Base-by-base conservation (phyloP, 1,140 invertebrate species). In the Adelges cooleyi region DNA sequence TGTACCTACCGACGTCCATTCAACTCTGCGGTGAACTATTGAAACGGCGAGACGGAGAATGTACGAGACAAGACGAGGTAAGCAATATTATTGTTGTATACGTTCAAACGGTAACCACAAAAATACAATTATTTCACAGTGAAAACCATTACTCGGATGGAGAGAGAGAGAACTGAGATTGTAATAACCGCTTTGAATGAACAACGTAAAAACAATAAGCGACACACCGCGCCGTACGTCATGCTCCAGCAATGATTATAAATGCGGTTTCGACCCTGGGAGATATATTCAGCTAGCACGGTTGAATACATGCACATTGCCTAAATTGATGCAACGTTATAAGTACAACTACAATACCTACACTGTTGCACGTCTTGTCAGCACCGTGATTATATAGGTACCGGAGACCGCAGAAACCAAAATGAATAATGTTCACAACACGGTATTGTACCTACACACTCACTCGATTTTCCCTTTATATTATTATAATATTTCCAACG, bases 141-240 rank as follows among this genome's bases (percentile, higher is more conserved):
- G 52, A 54, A 42, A 38, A 54, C 33, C 52, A 13, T 33, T 18
- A 38, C 20, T 13, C 10, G 8, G 29, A 33, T 33, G n/a, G n/a
- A n/a, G n/a, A n/a, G n/a, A n/a, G n/a, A n/a, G n/a, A n/a, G n/a
- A n/a, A n/a, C n/a, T n/a, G n/a, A n/a, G n/a, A 33, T 33, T 11
- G 29, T 33, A 33, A 33, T 33, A 33, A 33, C 29, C 29, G 5
- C 5, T 33, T 33, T 33, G 5, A 33, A 33, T 33, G 29, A 33
- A 33, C 29, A 17, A 10, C 20, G 20, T 42, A 54, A 54, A 54
- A 42, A 54, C 52, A 54, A 54, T 54, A 54, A 38, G 40, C 18
- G 36, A 25, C 52, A 40, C 17, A n/a, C 22, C 2, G 9, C 5
- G 17, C 5, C 23, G 20, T 54, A 25, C 36, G 52, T 56, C 36